Evolutionary conservation across 2,888 invertebrate species (phyloP).

Genomic region (Hymenopus coronatus): DNA sequence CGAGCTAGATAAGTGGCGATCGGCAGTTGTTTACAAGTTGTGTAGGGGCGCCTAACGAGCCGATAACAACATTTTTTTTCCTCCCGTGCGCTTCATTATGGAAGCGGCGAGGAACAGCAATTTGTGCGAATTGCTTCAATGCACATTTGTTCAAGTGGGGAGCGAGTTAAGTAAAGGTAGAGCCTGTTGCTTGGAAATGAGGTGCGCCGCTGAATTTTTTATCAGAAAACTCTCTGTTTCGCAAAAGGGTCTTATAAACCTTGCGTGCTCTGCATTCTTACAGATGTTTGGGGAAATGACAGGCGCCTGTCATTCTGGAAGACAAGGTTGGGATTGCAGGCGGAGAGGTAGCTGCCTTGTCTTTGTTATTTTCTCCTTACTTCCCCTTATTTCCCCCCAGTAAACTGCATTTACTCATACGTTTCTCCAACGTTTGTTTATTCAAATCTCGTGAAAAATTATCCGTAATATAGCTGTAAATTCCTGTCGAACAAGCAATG

Average conservation of each 20-base stretch:
- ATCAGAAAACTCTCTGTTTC: background rate
- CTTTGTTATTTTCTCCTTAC: background rate
- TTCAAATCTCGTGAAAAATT: too few relatives aligned
- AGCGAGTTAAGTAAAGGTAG: conserved; percentile 7
- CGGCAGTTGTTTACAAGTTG: conserved; percentile 15
- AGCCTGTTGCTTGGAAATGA: conserved; percentile 16
- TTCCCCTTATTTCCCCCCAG: too few relatives aligned
- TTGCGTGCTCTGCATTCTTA: background rate
- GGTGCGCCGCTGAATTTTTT: background rate
- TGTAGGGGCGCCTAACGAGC: conserved; percentile 10
- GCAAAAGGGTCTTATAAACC: background rate
- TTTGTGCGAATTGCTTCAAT: conserved; percentile 30
- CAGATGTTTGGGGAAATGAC: background rate
- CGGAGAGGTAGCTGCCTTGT: background rate
- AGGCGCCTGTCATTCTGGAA: background rate
- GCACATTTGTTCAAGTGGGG: conserved; percentile 23
- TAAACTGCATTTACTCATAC: too few relatives aligned
- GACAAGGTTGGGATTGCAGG: background rate
- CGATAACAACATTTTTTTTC: conserved; percentile 26
- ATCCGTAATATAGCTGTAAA: too few relatives aligned
- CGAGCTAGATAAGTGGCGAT: background rate
- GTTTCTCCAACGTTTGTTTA: too few relatives aligned
- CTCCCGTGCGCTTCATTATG: conserved; percentile 28
- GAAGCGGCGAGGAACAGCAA: conserved; percentile 29
- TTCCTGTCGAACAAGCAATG: too few relatives aligned